Evolutionary conservation across 1,140 invertebrate genomes (phyloP).

Genomic region (Drosophila arawakana): DNA sequence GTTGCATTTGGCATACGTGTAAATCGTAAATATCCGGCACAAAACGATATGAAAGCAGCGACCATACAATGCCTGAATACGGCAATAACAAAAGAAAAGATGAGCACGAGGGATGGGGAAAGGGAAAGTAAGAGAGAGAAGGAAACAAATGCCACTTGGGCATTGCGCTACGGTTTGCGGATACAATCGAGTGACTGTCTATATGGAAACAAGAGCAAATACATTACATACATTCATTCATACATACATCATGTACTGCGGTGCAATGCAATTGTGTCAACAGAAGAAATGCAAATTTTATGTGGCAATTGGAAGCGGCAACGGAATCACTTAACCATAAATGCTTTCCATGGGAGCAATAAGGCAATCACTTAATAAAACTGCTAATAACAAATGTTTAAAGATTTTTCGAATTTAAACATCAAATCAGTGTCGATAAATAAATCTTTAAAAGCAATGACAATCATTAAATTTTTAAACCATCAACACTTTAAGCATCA

Average conservation of each 20-base stretch:
- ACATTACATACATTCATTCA: neutral
- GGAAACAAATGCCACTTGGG: slow-evolving; percentile 23
- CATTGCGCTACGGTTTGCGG: slow-evolving; percentile 6
- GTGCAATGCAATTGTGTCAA: slow-evolving; percentile 35
- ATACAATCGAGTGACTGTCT: slow-evolving; percentile 16
- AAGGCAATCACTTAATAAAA: too few species aligned
- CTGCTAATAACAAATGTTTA: too few species aligned
- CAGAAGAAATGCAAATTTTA: slow-evolving; percentile 43
- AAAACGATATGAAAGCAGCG: slow-evolving; percentile 66
- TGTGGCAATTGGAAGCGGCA: slow-evolving; percentile 25
- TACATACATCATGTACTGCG: neutral
- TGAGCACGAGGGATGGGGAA: neutral
- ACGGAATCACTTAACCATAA: slow-evolving; percentile 41
- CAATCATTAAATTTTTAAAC: too few species aligned
- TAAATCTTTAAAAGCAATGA: too few species aligned
- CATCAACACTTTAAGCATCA: too few species aligned
- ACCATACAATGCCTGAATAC: slow-evolving; percentile 12
- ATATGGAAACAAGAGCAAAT: slow-evolving; percentile 7
- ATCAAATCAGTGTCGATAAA: too few species aligned
- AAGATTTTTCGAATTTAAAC: too few species aligned
- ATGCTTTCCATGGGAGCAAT: slow-evolving; percentile 11
- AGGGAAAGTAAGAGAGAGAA: neutral
- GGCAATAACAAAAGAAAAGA: slow-evolving; percentile 30
- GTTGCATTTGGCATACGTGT: slow-evolving; percentile 77
- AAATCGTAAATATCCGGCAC: slow-evolving; percentile 77